Conservation (phyloP, 2,888 invertebrate genomes). For the Megastigmus dorsalis region DNA sequence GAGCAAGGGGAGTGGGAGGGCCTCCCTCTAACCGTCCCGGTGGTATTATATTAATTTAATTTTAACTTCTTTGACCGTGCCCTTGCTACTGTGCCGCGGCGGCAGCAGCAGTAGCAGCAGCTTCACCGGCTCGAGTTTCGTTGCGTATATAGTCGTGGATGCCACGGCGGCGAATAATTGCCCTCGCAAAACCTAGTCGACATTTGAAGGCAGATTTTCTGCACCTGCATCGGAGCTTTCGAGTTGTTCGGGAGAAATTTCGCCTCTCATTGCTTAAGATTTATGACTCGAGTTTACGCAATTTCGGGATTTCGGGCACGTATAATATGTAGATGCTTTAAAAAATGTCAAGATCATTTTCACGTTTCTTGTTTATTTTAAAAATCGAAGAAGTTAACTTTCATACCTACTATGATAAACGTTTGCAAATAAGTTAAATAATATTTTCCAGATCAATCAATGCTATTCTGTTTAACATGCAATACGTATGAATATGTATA, state of each 20-base stretch:
- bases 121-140: neutral
- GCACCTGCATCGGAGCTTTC: conserved; percentile 35
- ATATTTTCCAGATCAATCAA: too few relatives aligned
- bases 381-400: neutral
- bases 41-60: conserved; percentile 72
- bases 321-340: too few relatives aligned
- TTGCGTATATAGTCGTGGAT: neutral
- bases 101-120: neutral
- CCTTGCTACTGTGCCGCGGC: neutral
- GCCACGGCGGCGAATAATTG: neutral
- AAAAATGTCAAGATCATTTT: too few relatives aligned
- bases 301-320: too few relatives aligned
- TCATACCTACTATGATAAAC: too few relatives aligned
- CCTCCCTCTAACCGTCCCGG: too few relatives aligned
- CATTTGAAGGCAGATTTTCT: conserved; percentile 37
- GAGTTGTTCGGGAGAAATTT: conserved; percentile 4
- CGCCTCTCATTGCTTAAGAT: conserved; percentile 12
- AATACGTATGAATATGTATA: too few relatives aligned
- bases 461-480: too few relatives aligned
- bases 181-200: neutral
- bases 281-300: conserved; percentile 3
- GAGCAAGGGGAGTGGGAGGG: too few relatives aligned
- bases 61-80: conserved; percentile 67
- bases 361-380: too few relatives aligned
- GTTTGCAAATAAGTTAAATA: too few relatives aligned